phyloP scores from a whole-genome alignment of 2,113 vertebrate species.

The Crotalus tigris region DNA sequence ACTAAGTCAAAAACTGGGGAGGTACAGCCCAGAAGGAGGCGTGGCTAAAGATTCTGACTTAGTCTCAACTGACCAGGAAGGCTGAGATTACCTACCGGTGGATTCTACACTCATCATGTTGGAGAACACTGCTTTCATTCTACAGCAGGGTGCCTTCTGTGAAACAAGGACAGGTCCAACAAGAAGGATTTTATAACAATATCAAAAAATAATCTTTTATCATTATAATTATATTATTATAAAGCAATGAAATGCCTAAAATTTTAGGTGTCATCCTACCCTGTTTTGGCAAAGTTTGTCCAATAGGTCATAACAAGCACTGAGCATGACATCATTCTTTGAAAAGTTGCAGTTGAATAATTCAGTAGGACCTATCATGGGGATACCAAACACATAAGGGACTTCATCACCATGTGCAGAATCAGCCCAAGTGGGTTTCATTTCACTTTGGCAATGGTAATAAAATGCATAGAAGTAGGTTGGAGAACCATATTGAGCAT shows the following conservation, averaged over 20 bases:
- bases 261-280: constrained; percentile 71
- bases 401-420: constrained; percentile 96
- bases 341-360: constrained; percentile 97
- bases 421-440: constrained; percentile 96
- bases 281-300: constrained; percentile 98
- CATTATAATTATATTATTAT: constrained; percentile 22
- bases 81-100: too few relatives aligned
- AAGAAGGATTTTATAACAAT: background rate
- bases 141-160: constrained; percentile 4
- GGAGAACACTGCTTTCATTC: constrained; percentile 8
- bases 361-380: constrained; percentile 92
- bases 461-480: constrained; percentile 98
- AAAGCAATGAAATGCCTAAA: background rate
- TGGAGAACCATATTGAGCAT: constrained; percentile 93
- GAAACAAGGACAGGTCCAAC: background rate
- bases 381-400: constrained; percentile 94
- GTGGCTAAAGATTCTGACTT: too few relatives aligned
- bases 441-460: constrained; percentile 94
- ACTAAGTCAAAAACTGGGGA: too few relatives aligned
- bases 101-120: too few relatives aligned
- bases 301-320: constrained; percentile 98
- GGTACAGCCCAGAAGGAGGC: too few relatives aligned
- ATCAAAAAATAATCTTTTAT: background rate
- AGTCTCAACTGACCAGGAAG: too few relatives aligned
- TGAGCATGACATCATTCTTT: constrained; percentile 97